Conservation (phyloP, 2,888 invertebrate species). For the Callinectes sapidus region DNA sequence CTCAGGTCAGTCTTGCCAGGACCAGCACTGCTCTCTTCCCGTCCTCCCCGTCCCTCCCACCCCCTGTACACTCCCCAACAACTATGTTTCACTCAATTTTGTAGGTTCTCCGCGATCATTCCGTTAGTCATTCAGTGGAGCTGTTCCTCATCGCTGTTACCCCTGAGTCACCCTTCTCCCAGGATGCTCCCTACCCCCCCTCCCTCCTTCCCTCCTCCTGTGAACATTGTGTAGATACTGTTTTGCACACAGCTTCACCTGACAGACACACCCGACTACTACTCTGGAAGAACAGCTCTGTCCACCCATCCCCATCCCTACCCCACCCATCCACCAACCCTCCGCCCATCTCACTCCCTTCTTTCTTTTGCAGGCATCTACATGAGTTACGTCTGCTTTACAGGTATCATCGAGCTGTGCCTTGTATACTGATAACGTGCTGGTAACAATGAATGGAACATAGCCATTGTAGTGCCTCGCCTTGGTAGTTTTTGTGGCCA, state of each 20-base stretch:
- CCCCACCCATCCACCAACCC: background rate
- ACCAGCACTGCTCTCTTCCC: constrained; percentile 50
- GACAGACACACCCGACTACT: background rate
- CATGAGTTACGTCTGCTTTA: background rate
- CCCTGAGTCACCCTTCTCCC: background rate
- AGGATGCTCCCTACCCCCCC: background rate
- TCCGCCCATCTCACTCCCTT: background rate
- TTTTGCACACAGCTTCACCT: background rate
- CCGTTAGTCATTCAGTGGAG: background rate
- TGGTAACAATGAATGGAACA: background rate
- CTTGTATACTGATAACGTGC: background rate
- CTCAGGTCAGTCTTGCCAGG: constrained; percentile 60
- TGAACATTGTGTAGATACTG: background rate
- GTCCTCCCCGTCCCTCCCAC: background rate
- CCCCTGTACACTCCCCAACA: background rate
- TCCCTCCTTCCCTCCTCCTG: background rate
- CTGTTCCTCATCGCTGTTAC: background rate
- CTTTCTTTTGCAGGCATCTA: background rate
- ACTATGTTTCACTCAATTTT: background rate
- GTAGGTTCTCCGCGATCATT: background rate
- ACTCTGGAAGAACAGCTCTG: background rate
- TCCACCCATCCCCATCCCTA: background rate
- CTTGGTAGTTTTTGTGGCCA: background rate
- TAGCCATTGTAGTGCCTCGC: background rate
- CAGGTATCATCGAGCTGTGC: background rate